Conservation (phyloP, 2,888 invertebrate species). For the Sabatieria punctata region DNA sequence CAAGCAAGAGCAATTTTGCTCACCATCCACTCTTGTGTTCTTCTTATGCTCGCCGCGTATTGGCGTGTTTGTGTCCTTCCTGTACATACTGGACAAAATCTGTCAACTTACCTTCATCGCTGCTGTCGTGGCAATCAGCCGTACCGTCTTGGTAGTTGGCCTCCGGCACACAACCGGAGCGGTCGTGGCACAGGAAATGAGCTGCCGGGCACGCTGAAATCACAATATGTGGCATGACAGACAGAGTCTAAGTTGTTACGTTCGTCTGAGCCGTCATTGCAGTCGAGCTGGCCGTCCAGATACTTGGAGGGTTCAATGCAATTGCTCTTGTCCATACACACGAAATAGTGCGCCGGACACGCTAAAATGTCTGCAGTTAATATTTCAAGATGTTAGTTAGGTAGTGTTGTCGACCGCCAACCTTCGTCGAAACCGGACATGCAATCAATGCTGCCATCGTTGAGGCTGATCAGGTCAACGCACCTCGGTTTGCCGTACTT, state of each 20-base stretch:
- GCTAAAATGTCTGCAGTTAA: background rate
- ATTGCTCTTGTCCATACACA: slow-evolving; percentile 8
- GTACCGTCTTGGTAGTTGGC: slow-evolving; percentile 24
- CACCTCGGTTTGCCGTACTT: slow-evolving; percentile 24
- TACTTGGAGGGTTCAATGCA: slow-evolving; percentile 20
- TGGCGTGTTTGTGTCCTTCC: too few relatives aligned
- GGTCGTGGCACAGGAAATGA: slow-evolving; percentile 21
- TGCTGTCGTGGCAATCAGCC: slow-evolving; percentile 29
- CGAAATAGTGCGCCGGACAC: slow-evolving; percentile 9
- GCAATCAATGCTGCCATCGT: slow-evolving; percentile 23
- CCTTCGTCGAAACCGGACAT: slow-evolving; percentile 25
- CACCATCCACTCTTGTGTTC: too few relatives aligned
- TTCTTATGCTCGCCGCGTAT: too few relatives aligned
- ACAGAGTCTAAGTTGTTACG: background rate
- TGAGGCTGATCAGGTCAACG: slow-evolving; percentile 16
- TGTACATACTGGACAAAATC: too few relatives aligned
- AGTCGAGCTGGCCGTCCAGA: slow-evolving; percentile 17
- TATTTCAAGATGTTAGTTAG: too few relatives aligned
- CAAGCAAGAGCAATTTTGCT: too few relatives aligned
- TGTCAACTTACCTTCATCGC: slow-evolving; percentile 30
- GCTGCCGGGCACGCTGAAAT: slow-evolving; percentile 20
- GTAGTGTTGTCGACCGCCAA: too few relatives aligned
- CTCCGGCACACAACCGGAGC: slow-evolving; percentile 19
- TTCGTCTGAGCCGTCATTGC: slow-evolving; percentile 11
- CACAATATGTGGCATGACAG: background rate